phyloP scores from a whole-genome alignment of 2,888 invertebrate genomes.

The Cerceris ruficornis region DNA sequence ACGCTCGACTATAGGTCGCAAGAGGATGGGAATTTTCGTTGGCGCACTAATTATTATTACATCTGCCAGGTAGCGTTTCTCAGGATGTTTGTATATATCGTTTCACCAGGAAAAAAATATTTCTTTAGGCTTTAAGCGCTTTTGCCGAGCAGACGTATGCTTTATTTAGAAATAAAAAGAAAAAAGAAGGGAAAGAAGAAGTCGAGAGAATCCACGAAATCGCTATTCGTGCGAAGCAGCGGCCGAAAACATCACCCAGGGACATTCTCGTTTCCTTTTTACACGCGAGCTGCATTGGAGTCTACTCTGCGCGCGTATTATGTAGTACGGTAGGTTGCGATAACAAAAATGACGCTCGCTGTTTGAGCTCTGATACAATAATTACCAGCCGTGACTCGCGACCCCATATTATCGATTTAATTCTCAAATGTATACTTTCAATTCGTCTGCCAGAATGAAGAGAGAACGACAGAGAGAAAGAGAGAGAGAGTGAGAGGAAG shows the following conservation, averaged over 20 bases:
- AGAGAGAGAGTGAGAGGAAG: conserved; percentile 5
- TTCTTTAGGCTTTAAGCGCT: conserved; percentile 34
- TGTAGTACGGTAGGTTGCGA: conserved; percentile 51
- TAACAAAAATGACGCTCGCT: conserved; percentile 55
- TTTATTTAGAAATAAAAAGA: conserved; percentile 50
- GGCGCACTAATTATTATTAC: conserved; percentile 53
- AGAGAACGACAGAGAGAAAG: conserved; percentile 15
- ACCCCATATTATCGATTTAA: conserved; percentile 73
- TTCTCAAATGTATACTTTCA: conserved; percentile 72
- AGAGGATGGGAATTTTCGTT: conserved; percentile 48
- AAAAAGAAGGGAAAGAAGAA: conserved; percentile 26
- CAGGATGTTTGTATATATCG: conserved; percentile 39
- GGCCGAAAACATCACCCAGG: too few relatives aligned
- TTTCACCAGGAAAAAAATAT: conserved; percentile 24
- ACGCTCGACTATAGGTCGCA: conserved; percentile 38
- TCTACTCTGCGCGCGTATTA: conserved; percentile 50
- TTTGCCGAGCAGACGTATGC: conserved; percentile 19
- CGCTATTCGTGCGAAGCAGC: not conserved
- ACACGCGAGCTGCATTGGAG: not conserved
- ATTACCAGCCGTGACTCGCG: conserved; percentile 61
- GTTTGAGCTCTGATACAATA: conserved; percentile 56
- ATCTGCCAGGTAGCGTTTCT: conserved; percentile 35
- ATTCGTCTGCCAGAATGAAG: conserved; percentile 57
- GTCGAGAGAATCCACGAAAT: conserved; percentile 45
- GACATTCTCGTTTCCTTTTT: conserved; percentile 38